Evolutionary conservation across 2,888 invertebrate genomes (phyloP).

Genomic region (Epinotia bilunana): DNA sequence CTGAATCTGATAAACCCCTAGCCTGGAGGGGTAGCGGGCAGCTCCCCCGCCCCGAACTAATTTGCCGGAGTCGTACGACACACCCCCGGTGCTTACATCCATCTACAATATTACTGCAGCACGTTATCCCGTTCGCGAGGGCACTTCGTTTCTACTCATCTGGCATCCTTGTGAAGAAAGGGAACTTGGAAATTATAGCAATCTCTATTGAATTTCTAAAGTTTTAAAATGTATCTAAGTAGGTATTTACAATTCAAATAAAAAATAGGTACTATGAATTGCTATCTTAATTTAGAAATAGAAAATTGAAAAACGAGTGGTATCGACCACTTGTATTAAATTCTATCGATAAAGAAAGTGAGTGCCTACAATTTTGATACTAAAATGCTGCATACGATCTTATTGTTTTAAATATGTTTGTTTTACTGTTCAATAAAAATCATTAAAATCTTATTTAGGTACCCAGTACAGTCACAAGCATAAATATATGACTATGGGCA

Average conservation of each 20-base stretch:
- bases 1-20: slow-evolving; percentile 82
- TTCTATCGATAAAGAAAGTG: no score
- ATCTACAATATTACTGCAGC: slow-evolving; percentile 84
- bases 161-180: slow-evolving; percentile 69
- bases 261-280: no score
- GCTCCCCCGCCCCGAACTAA: slow-evolving; percentile 85
- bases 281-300: no score
- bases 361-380: no score
- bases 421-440: no score
- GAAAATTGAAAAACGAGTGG: no score
- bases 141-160: slow-evolving; percentile 79
- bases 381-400: no score
- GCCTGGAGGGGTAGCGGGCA: slow-evolving; percentile 61
- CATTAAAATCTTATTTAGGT: no score
- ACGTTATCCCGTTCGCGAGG: slow-evolving; percentile 81
- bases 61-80: slow-evolving; percentile 83
- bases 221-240: slow-evolving; percentile 39
- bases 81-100: slow-evolving; percentile 84
- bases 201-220: slow-evolving; percentile 48
- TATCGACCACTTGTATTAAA: no score
- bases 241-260: background rate
- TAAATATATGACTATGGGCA: no score
- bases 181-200: slow-evolving; percentile 67
- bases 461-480: no score
- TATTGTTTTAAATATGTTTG: no score